Conservation (phyloP, 1,140 invertebrate species). For the Zaprionus taronus region DNA sequence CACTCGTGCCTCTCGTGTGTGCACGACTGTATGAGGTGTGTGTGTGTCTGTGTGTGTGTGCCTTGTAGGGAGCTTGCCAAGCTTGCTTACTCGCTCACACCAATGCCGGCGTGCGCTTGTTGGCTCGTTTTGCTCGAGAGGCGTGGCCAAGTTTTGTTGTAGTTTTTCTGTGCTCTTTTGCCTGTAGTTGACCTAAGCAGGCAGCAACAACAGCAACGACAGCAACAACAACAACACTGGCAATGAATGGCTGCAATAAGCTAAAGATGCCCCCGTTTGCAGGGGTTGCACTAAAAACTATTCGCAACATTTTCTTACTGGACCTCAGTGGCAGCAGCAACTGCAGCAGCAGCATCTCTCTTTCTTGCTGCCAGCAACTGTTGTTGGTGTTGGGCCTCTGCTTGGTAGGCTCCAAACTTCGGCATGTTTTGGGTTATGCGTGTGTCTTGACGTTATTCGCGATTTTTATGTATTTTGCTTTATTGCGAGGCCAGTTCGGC, state of each 20-base stretch:
- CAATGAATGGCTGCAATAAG: constrained; percentile 63
- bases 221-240: constrained; percentile 19
- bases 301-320: constrained; percentile 76
- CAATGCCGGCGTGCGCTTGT: constrained; percentile 28
- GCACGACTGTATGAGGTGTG: background rate
- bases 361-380: constrained; percentile 54
- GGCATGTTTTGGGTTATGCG: constrained; percentile 33
- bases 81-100: constrained; percentile 68
- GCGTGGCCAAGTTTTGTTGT: constrained; percentile 68
- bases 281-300: constrained; percentile 70
- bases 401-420: constrained; percentile 29
- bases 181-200: constrained; percentile 67
- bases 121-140: constrained; percentile 33
- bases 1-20: constrained; percentile 15
- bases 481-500: constrained; percentile 14
- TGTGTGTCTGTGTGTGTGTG: constrained; percentile 14
- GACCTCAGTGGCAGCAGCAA: constrained; percentile 42
- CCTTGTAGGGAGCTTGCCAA: constrained; percentile 56
- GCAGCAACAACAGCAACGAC: constrained; percentile 36
- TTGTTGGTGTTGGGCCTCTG: constrained; percentile 31
- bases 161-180: constrained; percentile 79
- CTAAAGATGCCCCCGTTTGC: constrained; percentile 54
- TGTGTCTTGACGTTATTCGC: constrained; percentile 50
- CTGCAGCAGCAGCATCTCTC: constrained; percentile 51
- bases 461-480: constrained; percentile 58